Evolutionary conservation across 2,113 vertebrate species (phyloP), one percentile per base, ranked within the genome.

Genomic region (Noturus placidus): DNA sequence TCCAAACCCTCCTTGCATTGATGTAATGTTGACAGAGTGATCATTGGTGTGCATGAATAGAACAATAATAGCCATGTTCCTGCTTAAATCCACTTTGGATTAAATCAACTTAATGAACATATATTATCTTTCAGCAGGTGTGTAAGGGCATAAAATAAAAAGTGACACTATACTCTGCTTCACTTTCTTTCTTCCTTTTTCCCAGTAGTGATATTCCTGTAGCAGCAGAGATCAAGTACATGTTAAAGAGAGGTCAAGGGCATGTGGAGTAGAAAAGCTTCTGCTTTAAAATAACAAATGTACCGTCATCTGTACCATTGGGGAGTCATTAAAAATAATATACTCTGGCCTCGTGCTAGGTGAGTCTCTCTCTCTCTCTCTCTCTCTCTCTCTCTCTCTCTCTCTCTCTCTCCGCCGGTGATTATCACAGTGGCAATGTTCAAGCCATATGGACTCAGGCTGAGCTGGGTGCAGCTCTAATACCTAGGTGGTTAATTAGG

Each of bases 401-500:
- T 94, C 93, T 93, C 94, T 91, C 91, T 94, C 91, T 96, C 95
- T 94, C 94, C 93, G 95, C 92, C 93, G 89, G 88, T 94, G 95
- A 95, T 96, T 95, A 96, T 95, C 95, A 92, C 95, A 92, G 93
- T 54, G 93, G 96, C 95, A 94, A 91, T 93, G 94, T 94, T 95
- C 93, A 93, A 95, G 95, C 95, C 96, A 96, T 96, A 96, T 96
- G 95, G 97, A 96, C 94, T 92, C 89, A 93, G 93, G 93, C 94
- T 82, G 93, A 92, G 94, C 91, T 93, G 94, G 93, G 93, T 92
- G 93, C 94, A 76, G 88, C 52, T 85, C 91, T 85, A 92, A 96
- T 96, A 96, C 96, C 96, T 94, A 95, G 94, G 96, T 95, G 96
- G 96, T 95, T 97, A 97, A 97, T 97, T 97, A 97, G 96, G 95